Evolutionary conservation across 2,797 vertebrate species (phyloP), one percentile per base, ranked within the genome.

Genomic region (Coranthus polyacanthus): DNA sequence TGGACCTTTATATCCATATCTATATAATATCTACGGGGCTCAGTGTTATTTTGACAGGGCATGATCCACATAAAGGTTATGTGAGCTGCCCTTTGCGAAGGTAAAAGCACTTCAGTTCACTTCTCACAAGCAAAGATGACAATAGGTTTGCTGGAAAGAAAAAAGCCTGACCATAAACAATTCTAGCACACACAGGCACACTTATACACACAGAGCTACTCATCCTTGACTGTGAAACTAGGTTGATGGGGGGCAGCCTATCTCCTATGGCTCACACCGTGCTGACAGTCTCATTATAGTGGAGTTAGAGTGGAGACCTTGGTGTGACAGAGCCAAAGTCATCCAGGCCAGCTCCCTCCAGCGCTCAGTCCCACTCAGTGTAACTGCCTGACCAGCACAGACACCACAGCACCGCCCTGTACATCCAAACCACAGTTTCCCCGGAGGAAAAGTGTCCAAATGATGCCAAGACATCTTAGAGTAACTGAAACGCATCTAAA

Each of bases 201-300:
- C 50, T 55, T 36, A 42, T 38, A 17, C 10, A 55, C 15, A 22
- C 4, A 12, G 2, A 57, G 64, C 50, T 73, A 44, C 82, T 84
- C 82, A 88, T 82, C 81, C 81, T 57, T 87, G 78, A 83, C 78
- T 79, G 72, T 80, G 69, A 82, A 86, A 79, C 54, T 66, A 55
- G 85, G 75, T 71, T 83, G 78, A 82, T 72, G 74, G 79, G 81
- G 82, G 84, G 72, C 73, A 79, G 79, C 66, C 82, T 64, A 79
- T 86, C 85, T 84, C 81, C 61, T 29, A 60, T 81, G 71, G 73
- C 82, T 88, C 81, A 74, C 70, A 54, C 51, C 15, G 24, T 32
- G 58, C 75, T 86, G 89, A 86, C 88, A 91, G 83, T 56, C 86
- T 89, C 85, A 91, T 89, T 90, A 89, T 57, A 80, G 81, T 42